A percentile compares a stretch with the other conserved stretches of the same genome.
These are phyloP conservation scores for Pantala flavescens DNA, from an alignment of 1,140 invertebrate species.

Conservation along the genomic window DNA sequence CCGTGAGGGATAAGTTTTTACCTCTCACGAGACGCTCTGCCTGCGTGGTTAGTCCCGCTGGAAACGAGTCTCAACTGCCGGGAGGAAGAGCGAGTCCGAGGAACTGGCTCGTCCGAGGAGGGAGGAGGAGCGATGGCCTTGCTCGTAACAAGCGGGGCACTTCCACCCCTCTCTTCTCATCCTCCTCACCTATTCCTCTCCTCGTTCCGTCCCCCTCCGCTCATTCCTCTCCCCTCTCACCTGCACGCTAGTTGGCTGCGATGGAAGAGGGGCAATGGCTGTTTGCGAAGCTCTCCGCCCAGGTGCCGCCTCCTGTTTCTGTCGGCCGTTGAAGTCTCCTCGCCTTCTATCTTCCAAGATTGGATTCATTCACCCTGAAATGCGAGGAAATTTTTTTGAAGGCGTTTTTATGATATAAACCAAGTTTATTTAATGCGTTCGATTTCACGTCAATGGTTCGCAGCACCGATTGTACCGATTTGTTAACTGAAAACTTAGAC, in stretches of 20 bases:
- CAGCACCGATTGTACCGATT: no score
- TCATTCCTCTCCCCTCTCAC: not conserved
- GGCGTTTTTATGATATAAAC: no score
- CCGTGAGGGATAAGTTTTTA: not conserved
- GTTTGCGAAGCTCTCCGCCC: constrained; percentile 6
- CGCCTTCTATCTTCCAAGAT: not conserved
- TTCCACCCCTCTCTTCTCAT: not conserved
- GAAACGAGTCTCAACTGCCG: constrained; percentile 3
- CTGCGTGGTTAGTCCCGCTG: not conserved
- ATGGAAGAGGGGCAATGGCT: constrained; percentile 2
- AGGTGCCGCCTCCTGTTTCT: constrained; percentile 6
- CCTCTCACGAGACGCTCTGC: not conserved
- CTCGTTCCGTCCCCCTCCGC: not conserved
- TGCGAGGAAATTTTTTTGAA: not conserved
- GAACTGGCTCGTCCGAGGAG: constrained; percentile 1
- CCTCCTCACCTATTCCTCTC: not conserved
- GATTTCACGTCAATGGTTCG: no score
- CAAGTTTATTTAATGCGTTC: no score
- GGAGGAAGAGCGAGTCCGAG: constrained; percentile 1
- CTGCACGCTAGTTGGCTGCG: constrained; percentile 5
- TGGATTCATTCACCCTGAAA: not conserved
- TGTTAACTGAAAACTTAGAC: no score
- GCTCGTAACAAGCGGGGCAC: constrained; percentile 5
- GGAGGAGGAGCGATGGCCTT: constrained; percentile 1
- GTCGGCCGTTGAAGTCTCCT: not conserved